Evolutionary conservation across 2,797 vertebrate species (phyloP).

Genomic region (Argya squamiceps): DNA sequence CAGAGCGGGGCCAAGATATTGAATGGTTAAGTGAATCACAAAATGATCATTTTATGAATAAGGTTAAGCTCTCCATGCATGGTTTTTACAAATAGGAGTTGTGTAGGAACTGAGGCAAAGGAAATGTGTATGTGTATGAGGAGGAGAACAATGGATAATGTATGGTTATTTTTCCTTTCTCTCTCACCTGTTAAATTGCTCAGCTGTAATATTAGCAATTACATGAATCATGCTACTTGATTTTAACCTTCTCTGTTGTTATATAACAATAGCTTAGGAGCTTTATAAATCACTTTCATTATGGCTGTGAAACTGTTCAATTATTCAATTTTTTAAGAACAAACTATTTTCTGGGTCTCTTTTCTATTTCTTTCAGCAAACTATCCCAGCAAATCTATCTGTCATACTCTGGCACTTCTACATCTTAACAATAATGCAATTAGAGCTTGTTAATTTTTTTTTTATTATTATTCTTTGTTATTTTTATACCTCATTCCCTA

Average conservation of each 20-base stretch:
- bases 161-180: constrained; percentile 24
- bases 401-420: background rate
- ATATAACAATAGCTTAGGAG: constrained; percentile 41
- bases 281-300: constrained; percentile 53
- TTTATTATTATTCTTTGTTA: background rate
- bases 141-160: background rate
- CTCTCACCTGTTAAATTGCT: constrained; percentile 46
- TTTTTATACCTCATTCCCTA: background rate
- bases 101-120: background rate
- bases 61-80: background rate
- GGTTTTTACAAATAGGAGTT: background rate
- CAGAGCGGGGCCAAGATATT: background rate
- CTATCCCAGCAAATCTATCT: background rate
- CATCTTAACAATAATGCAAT: background rate
- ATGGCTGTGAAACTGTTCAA: constrained; percentile 13
- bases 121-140: background rate
- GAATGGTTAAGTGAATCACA: background rate
- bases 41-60: background rate
- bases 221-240: constrained; percentile 41
- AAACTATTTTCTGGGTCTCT: background rate
- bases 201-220: constrained; percentile 57
- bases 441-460: fast-evolving
- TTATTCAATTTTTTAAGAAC: constrained; percentile 1
- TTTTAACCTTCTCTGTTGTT: constrained; percentile 52
- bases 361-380: background rate